Percentiles rank a stretch among this genome's conserved stretches.
Conservation (phyloP, 2,888 invertebrate genomes). For the Drosophila meridionalis region DNA sequence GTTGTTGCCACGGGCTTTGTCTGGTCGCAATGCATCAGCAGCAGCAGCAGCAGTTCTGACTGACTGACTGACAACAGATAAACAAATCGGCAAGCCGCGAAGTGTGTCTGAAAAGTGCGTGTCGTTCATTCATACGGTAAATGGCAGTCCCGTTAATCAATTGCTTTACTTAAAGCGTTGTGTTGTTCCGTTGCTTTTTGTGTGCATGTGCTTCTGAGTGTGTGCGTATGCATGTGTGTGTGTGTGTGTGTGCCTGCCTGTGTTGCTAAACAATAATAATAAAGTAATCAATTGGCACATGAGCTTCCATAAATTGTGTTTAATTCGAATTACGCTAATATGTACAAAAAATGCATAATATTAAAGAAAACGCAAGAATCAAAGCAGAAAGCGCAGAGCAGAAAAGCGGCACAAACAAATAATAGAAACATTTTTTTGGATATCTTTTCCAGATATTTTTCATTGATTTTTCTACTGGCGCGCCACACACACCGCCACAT, state of each 20-base stretch:
- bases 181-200: constrained; percentile 20
- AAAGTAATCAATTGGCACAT: constrained; percentile 49
- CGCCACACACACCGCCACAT: constrained; percentile 54
- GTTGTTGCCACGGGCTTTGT: constrained; percentile 61
- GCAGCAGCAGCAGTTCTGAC: constrained; percentile 46
- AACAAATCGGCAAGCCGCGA: constrained; percentile 39
- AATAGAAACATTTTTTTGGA: constrained; percentile 47
- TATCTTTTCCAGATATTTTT: constrained; percentile 77
- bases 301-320: constrained; percentile 37
- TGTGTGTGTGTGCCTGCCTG: constrained; percentile 12
- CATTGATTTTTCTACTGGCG: constrained; percentile 78
- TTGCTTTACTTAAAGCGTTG: constrained; percentile 29
- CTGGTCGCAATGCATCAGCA: constrained; percentile 49
- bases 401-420: constrained; percentile 41
- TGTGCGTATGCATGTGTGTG: neutral
- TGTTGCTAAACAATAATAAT: constrained; percentile 59
- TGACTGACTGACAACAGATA: constrained; percentile 53
- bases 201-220: constrained; percentile 9
- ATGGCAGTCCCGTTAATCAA: constrained; percentile 33
- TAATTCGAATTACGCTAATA: constrained; percentile 35
- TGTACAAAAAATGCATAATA: constrained; percentile 11
- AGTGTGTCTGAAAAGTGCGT: constrained; percentile 49
- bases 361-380: neutral
- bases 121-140: constrained; percentile 35
- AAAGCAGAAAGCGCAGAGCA: constrained; percentile 8